These are phyloP conservation scores for Tolmerus cingulatus DNA, from an alignment of 2,888 invertebrate species.

Conservation along the genomic window DNA sequence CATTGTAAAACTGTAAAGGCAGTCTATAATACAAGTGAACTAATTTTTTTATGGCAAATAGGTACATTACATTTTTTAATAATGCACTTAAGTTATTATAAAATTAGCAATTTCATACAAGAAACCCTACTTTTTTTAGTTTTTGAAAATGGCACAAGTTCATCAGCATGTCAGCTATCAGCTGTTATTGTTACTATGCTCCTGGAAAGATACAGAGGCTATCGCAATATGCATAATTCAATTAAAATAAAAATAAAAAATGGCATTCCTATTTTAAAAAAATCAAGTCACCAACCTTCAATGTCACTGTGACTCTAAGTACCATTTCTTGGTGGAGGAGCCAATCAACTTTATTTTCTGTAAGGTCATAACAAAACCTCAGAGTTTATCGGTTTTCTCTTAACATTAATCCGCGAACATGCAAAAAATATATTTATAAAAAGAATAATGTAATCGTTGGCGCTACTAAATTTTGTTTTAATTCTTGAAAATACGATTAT, in stretches of 20 bases:
- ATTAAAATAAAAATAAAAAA: neutral
- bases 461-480: neutral
- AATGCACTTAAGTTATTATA: too few relatives aligned
- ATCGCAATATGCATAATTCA: neutral
- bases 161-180: neutral
- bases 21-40: too few relatives aligned
- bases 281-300: neutral
- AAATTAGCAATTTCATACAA: too few relatives aligned
- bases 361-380: neutral
- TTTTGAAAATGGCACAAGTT: neutral
- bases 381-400: neutral
- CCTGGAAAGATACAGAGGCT: neutral
- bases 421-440: neutral
- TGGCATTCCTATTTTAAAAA: neutral
- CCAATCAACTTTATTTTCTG: neutral
- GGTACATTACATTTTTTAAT: too few relatives aligned
- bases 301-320: neutral
- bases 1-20: too few relatives aligned
- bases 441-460: neutral
- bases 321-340: neutral
- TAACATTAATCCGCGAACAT: neutral
- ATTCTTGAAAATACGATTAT: neutral
- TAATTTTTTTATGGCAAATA: too few relatives aligned
- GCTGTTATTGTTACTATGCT: neutral
- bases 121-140: too few relatives aligned